Evolutionary conservation across 2,797 vertebrate species (phyloP).

Genomic region (Eulemur rubriventer): DNA sequence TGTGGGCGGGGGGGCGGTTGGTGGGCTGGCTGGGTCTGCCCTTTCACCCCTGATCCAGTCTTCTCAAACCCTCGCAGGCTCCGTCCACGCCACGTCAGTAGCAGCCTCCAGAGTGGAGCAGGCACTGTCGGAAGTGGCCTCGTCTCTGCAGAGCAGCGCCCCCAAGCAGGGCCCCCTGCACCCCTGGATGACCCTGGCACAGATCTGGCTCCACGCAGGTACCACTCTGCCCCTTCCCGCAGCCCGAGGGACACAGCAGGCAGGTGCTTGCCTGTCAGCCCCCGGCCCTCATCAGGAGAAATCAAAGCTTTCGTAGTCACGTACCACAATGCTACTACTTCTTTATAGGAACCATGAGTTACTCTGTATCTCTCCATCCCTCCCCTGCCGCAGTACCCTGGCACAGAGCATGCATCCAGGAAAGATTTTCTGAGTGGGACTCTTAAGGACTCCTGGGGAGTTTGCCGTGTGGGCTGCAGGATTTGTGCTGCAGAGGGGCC

Average conservation of each 20-base stretch:
- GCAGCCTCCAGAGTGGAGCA: slow-evolving; percentile 98
- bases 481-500: not conserved
- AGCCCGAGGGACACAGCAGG: not conserved
- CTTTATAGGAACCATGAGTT: not conserved
- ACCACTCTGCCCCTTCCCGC: not conserved
- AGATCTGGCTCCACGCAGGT: slow-evolving; percentile 99
- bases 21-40: not conserved
- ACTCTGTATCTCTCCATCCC: not conserved
- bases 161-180: slow-evolving; percentile 97
- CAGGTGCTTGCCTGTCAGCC: not conserved
- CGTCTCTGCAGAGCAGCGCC: slow-evolving; percentile 97
- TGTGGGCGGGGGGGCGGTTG: not conserved
- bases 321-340: not conserved
- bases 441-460: not conserved
- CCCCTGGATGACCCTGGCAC: slow-evolving; percentile 99
- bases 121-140: slow-evolving; percentile 97
- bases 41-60: not conserved
- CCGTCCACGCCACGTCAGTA: slow-evolving; percentile 96
- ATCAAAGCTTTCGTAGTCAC: not conserved
- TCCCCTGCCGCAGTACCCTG: not conserved
- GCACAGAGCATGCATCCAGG: not conserved
- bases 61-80: slow-evolving; percentile 87
- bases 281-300: not conserved
- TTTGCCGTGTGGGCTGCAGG: rapidly evolving
- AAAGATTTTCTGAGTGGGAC: not conserved